A percentile compares a stretch with the other conserved stretches of the same genome.
Evolutionary conservation across 2,113 vertebrate genomes (phyloP).

Genomic region (Ictalurus furcatus): DNA sequence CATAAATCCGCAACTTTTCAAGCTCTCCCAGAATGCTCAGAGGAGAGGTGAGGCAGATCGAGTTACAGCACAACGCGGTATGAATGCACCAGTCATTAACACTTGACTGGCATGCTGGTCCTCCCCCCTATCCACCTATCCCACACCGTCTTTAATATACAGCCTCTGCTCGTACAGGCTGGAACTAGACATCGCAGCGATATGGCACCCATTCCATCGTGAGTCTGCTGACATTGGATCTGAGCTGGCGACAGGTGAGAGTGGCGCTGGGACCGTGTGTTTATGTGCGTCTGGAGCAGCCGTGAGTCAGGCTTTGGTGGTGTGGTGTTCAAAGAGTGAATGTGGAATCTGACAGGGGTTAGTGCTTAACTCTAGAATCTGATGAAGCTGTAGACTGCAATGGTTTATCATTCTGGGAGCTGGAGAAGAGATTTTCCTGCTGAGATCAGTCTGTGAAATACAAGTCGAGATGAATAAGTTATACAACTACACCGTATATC

Average conservation of each 20-base stretch:
- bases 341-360: not conserved
- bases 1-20: conserved; percentile 38
- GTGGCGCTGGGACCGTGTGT: conserved; percentile 16
- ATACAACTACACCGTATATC: not conserved
- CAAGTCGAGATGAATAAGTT: not conserved
- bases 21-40: conserved; percentile 52
- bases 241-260: conserved; percentile 51
- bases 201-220: conserved; percentile 31
- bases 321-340: not conserved
- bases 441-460: not conserved
- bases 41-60: conserved; percentile 50
- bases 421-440: not conserved
- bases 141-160: not conserved
- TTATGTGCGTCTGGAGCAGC: conserved; percentile 37
- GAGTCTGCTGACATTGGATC: conserved; percentile 43
- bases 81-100: conserved; percentile 28
- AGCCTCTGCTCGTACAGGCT: not conserved
- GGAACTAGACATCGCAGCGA: conserved; percentile 3
- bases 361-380: not conserved
- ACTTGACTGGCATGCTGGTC: conserved; percentile 33
- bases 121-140: not conserved
- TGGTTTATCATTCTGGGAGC: not conserved
- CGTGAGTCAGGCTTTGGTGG: not conserved
- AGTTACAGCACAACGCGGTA: conserved; percentile 43
- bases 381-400: not conserved